Percentiles rank a stretch among this genome's conserved stretches.
Conservation (phyloP, 2,113 vertebrate genomes). For the Lepus timidus region DNA sequence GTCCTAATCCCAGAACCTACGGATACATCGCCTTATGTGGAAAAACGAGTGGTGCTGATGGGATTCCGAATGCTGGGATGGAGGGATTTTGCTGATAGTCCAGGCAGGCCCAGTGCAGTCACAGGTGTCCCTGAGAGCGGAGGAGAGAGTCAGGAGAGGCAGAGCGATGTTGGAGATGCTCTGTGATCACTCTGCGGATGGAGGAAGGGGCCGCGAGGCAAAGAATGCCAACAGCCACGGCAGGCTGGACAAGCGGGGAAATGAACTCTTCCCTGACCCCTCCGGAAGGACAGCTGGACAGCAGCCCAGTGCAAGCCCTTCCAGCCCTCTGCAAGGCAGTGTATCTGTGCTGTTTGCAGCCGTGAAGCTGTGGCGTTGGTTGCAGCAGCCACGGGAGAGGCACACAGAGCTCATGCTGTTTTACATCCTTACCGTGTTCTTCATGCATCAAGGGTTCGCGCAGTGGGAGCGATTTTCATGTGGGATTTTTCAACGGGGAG, state of each 20-base stretch:
- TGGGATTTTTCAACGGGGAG: not conserved
- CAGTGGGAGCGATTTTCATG: not conserved
- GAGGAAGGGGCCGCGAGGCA: not conserved
- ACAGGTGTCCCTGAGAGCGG: not conserved
- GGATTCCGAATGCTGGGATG: not conserved
- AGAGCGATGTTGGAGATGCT: not conserved
- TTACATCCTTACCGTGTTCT: not conserved
- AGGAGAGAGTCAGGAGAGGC: not conserved
- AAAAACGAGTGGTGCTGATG: not conserved
- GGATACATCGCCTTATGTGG: not conserved
- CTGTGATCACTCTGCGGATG: not conserved
- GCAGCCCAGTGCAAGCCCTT: not conserved
- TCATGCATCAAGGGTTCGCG: not conserved
- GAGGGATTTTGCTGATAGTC: not conserved
- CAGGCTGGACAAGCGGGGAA: not conserved
- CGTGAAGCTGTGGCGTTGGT: not conserved
- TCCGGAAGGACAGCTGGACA: not conserved
- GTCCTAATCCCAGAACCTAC: not conserved
- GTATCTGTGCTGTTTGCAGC: not conserved
- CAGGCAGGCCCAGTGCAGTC: not conserved
- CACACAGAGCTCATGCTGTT: not conserved
- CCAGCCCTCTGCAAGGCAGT: not conserved
- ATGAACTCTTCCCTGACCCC: not conserved
- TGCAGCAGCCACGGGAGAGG: not conserved
- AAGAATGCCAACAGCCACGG: not conserved